A percentile compares a stretch with the other conserved stretches of the same genome.
phyloP scores from a whole-genome alignment of 2,797 vertebrate genomes.

The Aselliscus stoliczkanus region DNA sequence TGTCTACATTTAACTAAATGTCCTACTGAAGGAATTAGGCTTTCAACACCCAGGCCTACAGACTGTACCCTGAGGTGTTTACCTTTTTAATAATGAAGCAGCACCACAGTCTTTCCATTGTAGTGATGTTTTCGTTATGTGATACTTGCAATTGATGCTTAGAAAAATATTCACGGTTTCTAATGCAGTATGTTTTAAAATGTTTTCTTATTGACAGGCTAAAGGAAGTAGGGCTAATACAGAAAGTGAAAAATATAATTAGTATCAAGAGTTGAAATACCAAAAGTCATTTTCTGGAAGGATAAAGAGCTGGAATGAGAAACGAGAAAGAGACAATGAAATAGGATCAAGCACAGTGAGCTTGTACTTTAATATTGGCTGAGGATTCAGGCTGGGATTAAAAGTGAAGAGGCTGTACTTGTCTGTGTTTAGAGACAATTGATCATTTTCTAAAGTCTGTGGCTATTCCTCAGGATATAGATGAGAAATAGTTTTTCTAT shows the following conservation, averaged over 20 bases:
- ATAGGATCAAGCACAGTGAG: conserved; percentile 48
- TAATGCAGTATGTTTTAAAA: conserved; percentile 2
- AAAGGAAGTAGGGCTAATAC: neutral
- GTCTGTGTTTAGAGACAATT: neutral
- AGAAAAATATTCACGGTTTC: neutral
- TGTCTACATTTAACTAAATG: conserved; percentile 42
- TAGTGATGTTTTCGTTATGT: neutral
- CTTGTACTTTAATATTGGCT: neutral
- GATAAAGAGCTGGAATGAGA: conserved; percentile 37
- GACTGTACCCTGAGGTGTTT: neutral
- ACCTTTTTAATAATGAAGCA: conserved; percentile 40
- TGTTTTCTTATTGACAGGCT: conserved; percentile 29
- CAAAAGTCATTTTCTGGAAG: conserved; percentile 34
- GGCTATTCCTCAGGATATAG: neutral
- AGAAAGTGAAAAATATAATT: conserved; percentile 34
- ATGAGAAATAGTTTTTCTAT: neutral
- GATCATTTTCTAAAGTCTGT: conserved; percentile 15
- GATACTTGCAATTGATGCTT: neutral
- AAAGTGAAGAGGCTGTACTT: neutral
- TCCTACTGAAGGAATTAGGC: conserved; percentile 56
- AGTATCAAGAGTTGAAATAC: conserved; percentile 46
- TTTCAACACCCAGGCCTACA: neutral
- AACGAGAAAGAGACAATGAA: neutral
- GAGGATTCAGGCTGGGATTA: conserved; percentile 36
- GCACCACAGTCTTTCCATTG: conserved; percentile 12